Evolutionary conservation across 1,140 invertebrate genomes (phyloP).

Genomic region (Laupala kohalensis): DNA sequence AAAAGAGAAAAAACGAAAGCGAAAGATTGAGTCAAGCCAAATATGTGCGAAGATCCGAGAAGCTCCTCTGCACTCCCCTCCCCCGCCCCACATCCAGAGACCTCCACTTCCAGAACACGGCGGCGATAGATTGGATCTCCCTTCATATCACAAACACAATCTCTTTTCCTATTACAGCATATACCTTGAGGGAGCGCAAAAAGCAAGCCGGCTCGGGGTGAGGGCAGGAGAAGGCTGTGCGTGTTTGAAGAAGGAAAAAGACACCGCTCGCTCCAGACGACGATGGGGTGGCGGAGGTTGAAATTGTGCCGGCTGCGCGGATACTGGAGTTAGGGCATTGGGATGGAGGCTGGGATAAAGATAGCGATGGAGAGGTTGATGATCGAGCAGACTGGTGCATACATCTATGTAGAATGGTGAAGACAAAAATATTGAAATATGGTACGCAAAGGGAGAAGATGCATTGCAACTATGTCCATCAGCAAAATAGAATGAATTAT

Average conservation of each 20-base stretch:
- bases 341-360: too few species aligned
- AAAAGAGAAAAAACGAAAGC: background rate
- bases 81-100: too few species aligned
- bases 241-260: constrained; percentile 4
- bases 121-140: background rate
- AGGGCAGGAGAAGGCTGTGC: background rate
- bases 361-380: too few species aligned
- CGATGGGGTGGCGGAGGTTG: background rate
- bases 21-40: background rate
- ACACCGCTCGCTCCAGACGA: background rate
- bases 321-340: too few species aligned
- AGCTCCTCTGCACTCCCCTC: background rate
- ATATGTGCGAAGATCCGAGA: background rate
- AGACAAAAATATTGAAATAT: too few species aligned
- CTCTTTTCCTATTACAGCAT: constrained; percentile 7
- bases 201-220: background rate
- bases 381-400: too few species aligned
- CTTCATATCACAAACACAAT: constrained; percentile 1
- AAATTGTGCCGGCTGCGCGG: too few species aligned
- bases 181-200: background rate
- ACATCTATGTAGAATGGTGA: too few species aligned
- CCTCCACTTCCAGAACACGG: too few species aligned
- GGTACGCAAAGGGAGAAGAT: too few species aligned
- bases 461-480: too few species aligned
- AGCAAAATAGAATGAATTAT: too few species aligned